Percentiles rank a stretch among this genome's conserved stretches.
These are phyloP conservation scores for Chamaea fasciata DNA, from an alignment of 2,113 vertebrate genomes.

Conservation along the genomic window DNA sequence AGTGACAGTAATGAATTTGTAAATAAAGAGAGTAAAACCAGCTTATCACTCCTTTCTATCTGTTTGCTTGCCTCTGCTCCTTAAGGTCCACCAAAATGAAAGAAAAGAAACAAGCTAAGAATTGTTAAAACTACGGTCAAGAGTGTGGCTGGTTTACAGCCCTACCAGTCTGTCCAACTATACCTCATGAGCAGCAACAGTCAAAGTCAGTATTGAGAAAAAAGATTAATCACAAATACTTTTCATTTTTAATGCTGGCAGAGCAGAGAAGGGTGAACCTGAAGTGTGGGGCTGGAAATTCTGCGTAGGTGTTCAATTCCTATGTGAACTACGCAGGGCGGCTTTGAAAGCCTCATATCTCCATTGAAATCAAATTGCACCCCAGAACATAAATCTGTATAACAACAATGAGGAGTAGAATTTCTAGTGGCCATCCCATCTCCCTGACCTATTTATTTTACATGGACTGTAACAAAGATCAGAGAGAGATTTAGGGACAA, in stretches of 20 bases:
- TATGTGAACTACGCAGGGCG: background rate
- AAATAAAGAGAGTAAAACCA: background rate
- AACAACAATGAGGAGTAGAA: background rate
- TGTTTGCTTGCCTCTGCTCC: background rate
- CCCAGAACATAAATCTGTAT: background rate
- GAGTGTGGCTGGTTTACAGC: background rate
- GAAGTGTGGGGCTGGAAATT: background rate
- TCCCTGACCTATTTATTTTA: background rate
- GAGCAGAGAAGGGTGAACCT: background rate
- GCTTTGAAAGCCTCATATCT: background rate
- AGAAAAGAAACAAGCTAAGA: background rate
- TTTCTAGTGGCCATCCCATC: background rate
- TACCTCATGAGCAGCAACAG: fast-evolving
- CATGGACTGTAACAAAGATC: background rate
- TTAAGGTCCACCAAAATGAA: background rate
- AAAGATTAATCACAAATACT: background rate
- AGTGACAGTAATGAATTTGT: background rate
- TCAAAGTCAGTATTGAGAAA: background rate
- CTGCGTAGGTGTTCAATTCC: background rate
- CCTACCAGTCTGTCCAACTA: background rate
- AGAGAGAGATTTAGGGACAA: background rate
- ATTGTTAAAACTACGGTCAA: background rate
- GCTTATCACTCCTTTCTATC: background rate
- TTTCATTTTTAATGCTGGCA: background rate
- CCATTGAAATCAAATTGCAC: background rate